phyloP scores from a whole-genome alignment of 2,113 vertebrate genomes.

The Cynoglossus semilaevis region DNA sequence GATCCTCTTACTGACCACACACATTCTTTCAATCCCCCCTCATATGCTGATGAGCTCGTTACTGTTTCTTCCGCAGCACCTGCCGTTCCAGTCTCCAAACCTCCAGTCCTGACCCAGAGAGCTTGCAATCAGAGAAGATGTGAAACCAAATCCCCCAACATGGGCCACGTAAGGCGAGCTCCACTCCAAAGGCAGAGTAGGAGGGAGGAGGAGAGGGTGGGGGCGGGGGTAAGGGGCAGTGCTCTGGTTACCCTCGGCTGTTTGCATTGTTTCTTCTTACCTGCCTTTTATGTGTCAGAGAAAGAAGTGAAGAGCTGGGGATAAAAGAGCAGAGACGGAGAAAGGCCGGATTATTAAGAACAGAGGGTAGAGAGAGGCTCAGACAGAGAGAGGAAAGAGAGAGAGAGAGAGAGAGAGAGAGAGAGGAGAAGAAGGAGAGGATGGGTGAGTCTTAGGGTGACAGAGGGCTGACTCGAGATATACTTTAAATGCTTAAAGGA shows the following conservation, averaged over 20 bases:
- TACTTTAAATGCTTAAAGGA: constrained; percentile 44
- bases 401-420: constrained; percentile 59
- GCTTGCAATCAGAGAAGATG: constrained; percentile 77
- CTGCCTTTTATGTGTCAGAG: constrained; percentile 58
- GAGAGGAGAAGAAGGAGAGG: constrained; percentile 57
- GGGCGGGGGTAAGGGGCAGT: constrained; percentile 34
- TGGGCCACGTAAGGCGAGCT: constrained; percentile 71
- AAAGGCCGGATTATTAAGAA: constrained; percentile 74
- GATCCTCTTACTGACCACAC: background rate
- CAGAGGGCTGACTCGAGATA: too few species aligned
- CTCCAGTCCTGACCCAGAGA: constrained; percentile 54
- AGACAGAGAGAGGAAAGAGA: constrained; percentile 51
- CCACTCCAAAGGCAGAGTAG: constrained; percentile 29
- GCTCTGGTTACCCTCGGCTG: constrained; percentile 70
- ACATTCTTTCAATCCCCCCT: constrained; percentile 31
- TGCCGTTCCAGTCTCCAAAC: constrained; percentile 24
- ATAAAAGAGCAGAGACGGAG: constrained; percentile 47
- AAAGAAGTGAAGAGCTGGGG: constrained; percentile 40
- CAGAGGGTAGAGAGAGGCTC: constrained; percentile 56
- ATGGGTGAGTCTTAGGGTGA: constrained; percentile 62
- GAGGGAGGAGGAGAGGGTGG: too few species aligned
- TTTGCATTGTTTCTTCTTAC: constrained; percentile 62
- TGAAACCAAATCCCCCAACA: constrained; percentile 70
- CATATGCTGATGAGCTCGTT: constrained; percentile 61
- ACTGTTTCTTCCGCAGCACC: constrained; percentile 41